Evolutionary conservation across 1,140 invertebrate species (phyloP).

Genomic region (Diprion similis): DNA sequence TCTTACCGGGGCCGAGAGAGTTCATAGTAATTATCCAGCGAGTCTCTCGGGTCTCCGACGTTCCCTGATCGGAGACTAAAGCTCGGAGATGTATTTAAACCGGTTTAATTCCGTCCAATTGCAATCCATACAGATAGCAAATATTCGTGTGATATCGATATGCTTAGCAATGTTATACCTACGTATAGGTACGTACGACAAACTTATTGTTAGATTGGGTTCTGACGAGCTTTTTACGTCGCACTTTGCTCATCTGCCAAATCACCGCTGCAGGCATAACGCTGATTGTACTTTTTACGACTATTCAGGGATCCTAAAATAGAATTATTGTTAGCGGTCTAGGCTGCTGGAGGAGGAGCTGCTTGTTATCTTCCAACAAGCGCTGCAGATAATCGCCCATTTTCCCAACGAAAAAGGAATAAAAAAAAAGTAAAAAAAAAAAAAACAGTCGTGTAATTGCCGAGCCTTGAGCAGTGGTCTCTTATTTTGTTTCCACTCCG

Average conservation of each 20-base stretch:
- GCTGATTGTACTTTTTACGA: neutral
- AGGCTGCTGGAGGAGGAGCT: neutral
- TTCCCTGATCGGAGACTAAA: neutral
- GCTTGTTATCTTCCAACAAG: neutral
- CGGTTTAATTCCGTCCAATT: no score
- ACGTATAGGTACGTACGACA: neutral
- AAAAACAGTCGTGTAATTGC: neutral
- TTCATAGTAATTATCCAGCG: neutral
- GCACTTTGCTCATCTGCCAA: neutral
- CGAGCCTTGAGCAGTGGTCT: neutral
- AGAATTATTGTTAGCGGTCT: slow-evolving; percentile 2
- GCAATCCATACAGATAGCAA: no score
- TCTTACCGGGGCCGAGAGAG: no score
- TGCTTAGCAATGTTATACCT: no score
- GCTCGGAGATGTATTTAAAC: no score
- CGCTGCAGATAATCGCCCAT: neutral
- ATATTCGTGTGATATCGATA: no score
- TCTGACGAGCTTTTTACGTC: neutral
- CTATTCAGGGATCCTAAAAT: neutral
- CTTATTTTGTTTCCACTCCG: no score
- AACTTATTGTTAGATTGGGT: neutral
- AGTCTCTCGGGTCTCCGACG: neutral
- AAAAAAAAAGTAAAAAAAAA: neutral
- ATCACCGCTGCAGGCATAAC: neutral
- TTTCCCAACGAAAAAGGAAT: neutral